These are phyloP conservation scores for Phlogophora meticulosa DNA, from an alignment of 2,888 invertebrate genomes.

Conservation along the genomic window DNA sequence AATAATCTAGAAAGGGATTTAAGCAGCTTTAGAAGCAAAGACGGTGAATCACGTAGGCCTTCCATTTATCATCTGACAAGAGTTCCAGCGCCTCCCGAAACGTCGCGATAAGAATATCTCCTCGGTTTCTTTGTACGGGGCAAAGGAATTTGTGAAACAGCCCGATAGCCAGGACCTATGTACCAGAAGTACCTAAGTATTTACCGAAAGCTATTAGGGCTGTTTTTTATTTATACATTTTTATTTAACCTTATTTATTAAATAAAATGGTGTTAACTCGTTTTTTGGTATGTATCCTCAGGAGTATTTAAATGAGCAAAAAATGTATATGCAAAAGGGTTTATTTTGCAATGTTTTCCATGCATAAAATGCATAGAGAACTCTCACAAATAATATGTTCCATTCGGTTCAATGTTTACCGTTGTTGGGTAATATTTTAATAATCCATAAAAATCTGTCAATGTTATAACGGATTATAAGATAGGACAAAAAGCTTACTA, in stretches of 20 bases:
- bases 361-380: conserved; percentile 35
- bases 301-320: conserved; percentile 1
- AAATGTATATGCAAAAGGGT: neutral
- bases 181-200: conserved; percentile 16
- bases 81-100: conserved; percentile 73
- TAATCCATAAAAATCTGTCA: neutral
- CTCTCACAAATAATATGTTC: conserved; percentile 1
- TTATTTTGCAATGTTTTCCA: conserved; percentile 32
- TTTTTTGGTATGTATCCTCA: neutral
- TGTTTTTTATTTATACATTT: neutral
- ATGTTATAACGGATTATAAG: too few species aligned
- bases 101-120: conserved; percentile 71
- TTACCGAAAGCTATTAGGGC: neutral
- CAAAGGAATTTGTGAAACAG: conserved; percentile 55
- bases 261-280: neutral
- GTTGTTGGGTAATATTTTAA: conserved; percentile 1
- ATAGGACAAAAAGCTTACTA: too few species aligned
- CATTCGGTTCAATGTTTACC: conserved; percentile 13
- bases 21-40: conserved; percentile 61
- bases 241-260: too few species aligned
- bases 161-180: conserved; percentile 28
- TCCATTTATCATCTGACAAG: conserved; percentile 76
- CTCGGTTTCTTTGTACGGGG: conserved; percentile 60
- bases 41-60: conserved; percentile 77
- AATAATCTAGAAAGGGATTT: conserved; percentile 39